phyloP scores from a whole-genome alignment of 2,113 vertebrate species.

The Phocoena phocoena region DNA sequence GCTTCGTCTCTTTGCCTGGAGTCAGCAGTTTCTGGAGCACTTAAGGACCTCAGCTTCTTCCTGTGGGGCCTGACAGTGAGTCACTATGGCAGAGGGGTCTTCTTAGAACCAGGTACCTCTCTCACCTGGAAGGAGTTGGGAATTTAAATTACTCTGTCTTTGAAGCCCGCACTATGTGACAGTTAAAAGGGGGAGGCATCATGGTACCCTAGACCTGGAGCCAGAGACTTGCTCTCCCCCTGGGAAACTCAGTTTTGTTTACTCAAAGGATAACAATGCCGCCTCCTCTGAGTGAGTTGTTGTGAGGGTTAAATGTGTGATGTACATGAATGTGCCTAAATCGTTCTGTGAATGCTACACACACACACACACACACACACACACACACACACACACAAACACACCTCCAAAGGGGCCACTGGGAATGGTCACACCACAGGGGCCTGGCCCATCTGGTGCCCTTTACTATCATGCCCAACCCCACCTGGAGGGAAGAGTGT shows the following conservation, averaged over 20 bases:
- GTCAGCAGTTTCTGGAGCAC: background rate
- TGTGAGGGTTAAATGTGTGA: background rate
- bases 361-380: background rate
- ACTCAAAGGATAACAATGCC: background rate
- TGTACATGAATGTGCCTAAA: fast-evolving
- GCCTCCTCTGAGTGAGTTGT: background rate
- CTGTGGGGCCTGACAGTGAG: background rate
- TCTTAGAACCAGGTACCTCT: background rate
- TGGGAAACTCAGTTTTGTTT: background rate
- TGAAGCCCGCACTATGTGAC: background rate
- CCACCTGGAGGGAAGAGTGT: background rate
- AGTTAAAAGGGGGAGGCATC: background rate
- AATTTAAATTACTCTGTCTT: background rate
- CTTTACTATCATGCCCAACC: background rate
- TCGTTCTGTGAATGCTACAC: background rate
- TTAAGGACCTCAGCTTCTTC: background rate
- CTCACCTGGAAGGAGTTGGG: background rate
- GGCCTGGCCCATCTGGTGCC: background rate
- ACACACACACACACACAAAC: background rate
- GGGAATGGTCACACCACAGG: background rate
- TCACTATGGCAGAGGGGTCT: background rate
- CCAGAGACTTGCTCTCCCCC: background rate
- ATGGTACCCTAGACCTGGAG: background rate
- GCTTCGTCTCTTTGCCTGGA: background rate
- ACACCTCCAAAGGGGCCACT: background rate